Percentiles rank a stretch among this genome's conserved stretches.
phyloP scores from a whole-genome alignment of 2,888 invertebrate genomes.

The Acronicta leporina region DNA sequence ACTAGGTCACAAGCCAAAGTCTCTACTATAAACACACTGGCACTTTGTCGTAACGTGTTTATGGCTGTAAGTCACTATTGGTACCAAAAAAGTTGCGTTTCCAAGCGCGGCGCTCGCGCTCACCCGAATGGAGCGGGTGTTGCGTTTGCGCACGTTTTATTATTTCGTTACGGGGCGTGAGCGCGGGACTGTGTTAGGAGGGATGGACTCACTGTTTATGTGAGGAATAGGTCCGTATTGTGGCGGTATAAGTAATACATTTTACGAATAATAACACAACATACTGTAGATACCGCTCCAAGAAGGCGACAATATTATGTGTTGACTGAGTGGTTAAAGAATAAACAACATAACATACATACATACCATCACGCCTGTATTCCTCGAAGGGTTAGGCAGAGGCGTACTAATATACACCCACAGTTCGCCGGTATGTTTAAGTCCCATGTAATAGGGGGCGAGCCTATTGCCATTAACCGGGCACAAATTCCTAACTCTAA shows the following conservation, averaged over 20 bases:
- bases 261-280: too few relatives aligned
- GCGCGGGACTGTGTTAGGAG: constrained; percentile 64
- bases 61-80: constrained; percentile 60
- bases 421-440: too few relatives aligned
- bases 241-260: constrained; percentile 20
- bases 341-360: too few relatives aligned
- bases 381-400: too few relatives aligned
- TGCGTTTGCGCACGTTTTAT: constrained; percentile 78
- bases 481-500: too few relatives aligned
- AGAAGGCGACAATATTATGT: too few relatives aligned
- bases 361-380: too few relatives aligned
- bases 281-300: too few relatives aligned
- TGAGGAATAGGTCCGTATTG: constrained; percentile 29
- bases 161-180: constrained; percentile 84
- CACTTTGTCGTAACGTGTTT: constrained; percentile 86
- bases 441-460: too few relatives aligned
- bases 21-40: constrained; percentile 84
- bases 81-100: constrained; percentile 49
- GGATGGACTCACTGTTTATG: constrained; percentile 62
- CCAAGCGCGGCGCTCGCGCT: constrained; percentile 74
- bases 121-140: constrained; percentile 72
- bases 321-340: too few relatives aligned
- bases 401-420: too few relatives aligned
- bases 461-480: too few relatives aligned
- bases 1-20: constrained; percentile 86